Evolutionary conservation across 1,140 invertebrate genomes (phyloP).

Genomic region (Drosophila sucinea): DNA sequence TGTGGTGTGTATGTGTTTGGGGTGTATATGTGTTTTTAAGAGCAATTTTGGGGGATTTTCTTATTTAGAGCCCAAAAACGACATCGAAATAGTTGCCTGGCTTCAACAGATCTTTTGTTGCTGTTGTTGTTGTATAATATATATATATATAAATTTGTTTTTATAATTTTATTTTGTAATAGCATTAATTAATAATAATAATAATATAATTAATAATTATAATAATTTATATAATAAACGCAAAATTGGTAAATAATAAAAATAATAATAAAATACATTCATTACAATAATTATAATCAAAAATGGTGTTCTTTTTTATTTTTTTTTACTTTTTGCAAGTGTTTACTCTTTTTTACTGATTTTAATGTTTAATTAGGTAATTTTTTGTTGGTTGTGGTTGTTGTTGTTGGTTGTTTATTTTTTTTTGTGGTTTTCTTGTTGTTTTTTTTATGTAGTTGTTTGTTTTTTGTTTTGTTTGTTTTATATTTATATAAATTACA

Average conservation of each 20-base stretch:
- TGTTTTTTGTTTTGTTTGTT: constrained; percentile 34
- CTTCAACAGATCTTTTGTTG: constrained; percentile 25
- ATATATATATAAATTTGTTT: constrained; percentile 64
- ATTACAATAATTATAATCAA: constrained; percentile 60
- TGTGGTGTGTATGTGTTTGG: too few species aligned
- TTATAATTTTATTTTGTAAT: constrained; percentile 63
- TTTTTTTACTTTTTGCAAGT: constrained; percentile 41
- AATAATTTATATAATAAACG: constrained; percentile 82
- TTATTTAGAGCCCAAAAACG: constrained; percentile 31
- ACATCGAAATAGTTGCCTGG: constrained; percentile 52
- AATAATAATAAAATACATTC: constrained; percentile 79
- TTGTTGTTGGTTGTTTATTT: constrained; percentile 21
- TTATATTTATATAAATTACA: constrained; percentile 82
- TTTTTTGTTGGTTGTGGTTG: constrained; percentile 20
- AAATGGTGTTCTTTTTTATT: constrained; percentile 59
- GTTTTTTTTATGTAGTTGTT: not conserved
- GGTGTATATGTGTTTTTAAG: constrained; percentile 45
- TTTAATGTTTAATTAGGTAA: constrained; percentile 45
- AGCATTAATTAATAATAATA: constrained; percentile 77
- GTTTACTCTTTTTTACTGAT: constrained; percentile 54
- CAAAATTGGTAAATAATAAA: constrained; percentile 82
- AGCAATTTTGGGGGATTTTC: constrained; percentile 52
- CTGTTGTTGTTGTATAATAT: constrained; percentile 49
- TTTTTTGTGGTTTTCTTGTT: constrained; percentile 27
- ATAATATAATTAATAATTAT: constrained; percentile 82